Percentiles rank a stretch among this genome's conserved stretches.
Conservation (phyloP, 1,140 invertebrate species). For the Atta cephalotes region DNA sequence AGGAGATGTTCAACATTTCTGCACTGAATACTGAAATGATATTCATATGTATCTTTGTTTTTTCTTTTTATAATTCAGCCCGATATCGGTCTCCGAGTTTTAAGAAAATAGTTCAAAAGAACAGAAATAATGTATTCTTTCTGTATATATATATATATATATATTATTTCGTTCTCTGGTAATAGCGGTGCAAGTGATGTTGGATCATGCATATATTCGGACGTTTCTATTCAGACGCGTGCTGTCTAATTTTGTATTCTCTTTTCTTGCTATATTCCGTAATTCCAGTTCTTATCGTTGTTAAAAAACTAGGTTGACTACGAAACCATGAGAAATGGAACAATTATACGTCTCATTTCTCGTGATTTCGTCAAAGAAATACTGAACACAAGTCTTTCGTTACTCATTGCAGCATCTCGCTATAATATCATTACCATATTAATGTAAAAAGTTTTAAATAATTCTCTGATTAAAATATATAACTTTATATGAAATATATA, state of each 20-base stretch:
- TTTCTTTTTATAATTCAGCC: background rate
- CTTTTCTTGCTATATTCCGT: slow-evolving; percentile 31
- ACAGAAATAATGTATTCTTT: slow-evolving; percentile 53
- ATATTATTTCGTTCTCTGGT: slow-evolving; percentile 20
- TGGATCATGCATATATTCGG: background rate
- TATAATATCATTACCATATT: background rate
- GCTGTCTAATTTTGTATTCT: slow-evolving; percentile 45
- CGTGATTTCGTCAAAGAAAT: background rate
- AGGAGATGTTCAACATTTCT: background rate
- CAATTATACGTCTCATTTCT: background rate
- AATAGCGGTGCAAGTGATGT: background rate
- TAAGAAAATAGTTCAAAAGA: slow-evolving; percentile 11
- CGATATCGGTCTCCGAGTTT: background rate
- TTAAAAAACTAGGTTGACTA: slow-evolving; percentile 16
- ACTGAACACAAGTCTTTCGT: background rate
- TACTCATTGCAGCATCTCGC: background rate
- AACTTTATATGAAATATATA: background rate
- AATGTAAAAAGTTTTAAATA: background rate
- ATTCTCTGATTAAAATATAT: background rate
- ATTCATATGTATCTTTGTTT: background rate
- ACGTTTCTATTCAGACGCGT: background rate
- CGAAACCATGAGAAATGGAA: background rate
- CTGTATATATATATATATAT: background rate
- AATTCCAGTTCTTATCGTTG: slow-evolving; percentile 4
- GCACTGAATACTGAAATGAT: slow-evolving; percentile 22